These are phyloP conservation scores for Chironomus tepperi DNA, from an alignment of 1,140 invertebrate species.

Conservation along the genomic window DNA sequence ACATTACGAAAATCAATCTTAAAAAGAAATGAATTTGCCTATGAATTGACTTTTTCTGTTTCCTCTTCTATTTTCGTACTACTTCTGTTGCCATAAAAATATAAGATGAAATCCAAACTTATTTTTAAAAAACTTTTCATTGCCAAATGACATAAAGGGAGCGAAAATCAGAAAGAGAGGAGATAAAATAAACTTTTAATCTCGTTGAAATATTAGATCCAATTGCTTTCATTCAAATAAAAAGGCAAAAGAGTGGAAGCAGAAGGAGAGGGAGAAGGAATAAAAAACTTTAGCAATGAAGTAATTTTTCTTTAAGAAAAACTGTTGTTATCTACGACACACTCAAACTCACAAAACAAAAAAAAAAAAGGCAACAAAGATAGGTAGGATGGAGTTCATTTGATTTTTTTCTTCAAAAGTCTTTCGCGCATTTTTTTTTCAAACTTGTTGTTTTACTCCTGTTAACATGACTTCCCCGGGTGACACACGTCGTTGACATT, in stretches of 20 bases:
- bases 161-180: too few relatives aligned
- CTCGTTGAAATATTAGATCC: constrained; percentile 12
- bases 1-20: neutral
- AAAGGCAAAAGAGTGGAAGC: neutral
- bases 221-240: neutral
- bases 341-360: too few relatives aligned
- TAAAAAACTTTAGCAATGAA: constrained; percentile 9
- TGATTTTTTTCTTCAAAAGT: neutral
- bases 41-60: neutral
- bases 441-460: neutral
- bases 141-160: neutral
- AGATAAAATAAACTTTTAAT: neutral
- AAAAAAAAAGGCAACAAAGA: neutral
- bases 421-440: neutral
- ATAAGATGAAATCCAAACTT: too few relatives aligned
- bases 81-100: too few relatives aligned
- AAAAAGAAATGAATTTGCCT: neutral
- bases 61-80: neutral
- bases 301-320: constrained; percentile 2
- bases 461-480: too few relatives aligned
- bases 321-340: neutral
- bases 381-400: neutral
- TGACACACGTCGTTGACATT: too few relatives aligned
- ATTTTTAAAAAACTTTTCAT: neutral
- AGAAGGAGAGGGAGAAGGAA: neutral